Evolutionary conservation across 2,888 invertebrate genomes (phyloP).

Genomic region (Lycia hirtaria): DNA sequence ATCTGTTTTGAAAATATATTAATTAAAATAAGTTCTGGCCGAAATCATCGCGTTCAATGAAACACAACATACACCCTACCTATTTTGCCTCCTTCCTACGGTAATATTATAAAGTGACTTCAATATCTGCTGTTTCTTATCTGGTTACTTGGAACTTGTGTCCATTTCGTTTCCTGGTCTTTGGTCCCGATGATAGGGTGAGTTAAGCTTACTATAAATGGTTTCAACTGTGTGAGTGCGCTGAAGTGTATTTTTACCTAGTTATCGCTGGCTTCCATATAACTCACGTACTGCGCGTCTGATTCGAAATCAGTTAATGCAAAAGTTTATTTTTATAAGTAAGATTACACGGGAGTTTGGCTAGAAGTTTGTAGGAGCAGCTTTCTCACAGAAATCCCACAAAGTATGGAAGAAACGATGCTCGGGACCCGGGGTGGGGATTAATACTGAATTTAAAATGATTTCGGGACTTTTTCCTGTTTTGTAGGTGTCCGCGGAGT

Average conservation of each 20-base stretch:
- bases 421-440: constrained; percentile 70
- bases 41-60: too few relatives aligned
- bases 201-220: background rate
- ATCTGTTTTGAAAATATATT: too few relatives aligned
- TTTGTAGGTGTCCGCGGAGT: constrained; percentile 65
- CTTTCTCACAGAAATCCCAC: constrained; percentile 81
- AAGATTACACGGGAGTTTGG: constrained; percentile 83
- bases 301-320: constrained; percentile 85
- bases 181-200: background rate
- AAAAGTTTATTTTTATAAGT: constrained; percentile 87
- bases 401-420: constrained; percentile 76
- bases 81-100: too few relatives aligned
- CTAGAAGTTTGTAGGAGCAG: constrained; percentile 77
- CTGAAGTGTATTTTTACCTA: background rate
- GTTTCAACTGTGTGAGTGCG: background rate
- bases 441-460: constrained; percentile 82
- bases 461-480: constrained; percentile 69
- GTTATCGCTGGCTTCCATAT: background rate
- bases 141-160: too few relatives aligned
- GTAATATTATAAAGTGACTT: too few relatives aligned
- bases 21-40: too few relatives aligned
- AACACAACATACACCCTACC: too few relatives aligned
- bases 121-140: too few relatives aligned
- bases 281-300: constrained; percentile 48
- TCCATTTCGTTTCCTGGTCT: too few relatives aligned